These are phyloP conservation scores for Melanotaenia duboulayi DNA, from an alignment of 2,113 vertebrate species.

Conservation along the genomic window DNA sequence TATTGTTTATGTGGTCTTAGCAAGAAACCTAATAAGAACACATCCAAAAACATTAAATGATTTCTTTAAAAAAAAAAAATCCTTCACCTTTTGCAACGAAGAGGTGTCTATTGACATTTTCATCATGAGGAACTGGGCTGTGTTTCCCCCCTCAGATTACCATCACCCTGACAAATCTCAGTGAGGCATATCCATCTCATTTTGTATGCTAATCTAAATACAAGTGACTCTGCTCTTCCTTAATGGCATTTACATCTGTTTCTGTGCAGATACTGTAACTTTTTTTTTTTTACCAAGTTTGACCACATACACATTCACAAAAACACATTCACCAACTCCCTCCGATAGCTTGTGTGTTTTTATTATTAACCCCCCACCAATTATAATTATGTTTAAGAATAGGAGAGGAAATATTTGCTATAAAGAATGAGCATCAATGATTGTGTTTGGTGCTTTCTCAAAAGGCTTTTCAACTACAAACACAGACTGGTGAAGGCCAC, in stretches of 20 bases:
- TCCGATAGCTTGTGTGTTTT: not conserved
- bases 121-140: conserved; percentile 17
- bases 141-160: conserved; percentile 34
- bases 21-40: not conserved
- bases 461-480: conserved; percentile 36
- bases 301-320: conserved; percentile 42
- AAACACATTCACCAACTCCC: conserved; percentile 29
- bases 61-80: not conserved
- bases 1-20: not conserved
- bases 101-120: not conserved
- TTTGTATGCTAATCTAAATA: conserved; percentile 55
- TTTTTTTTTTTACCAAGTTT: too few relatives aligned
- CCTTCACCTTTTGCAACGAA: not conserved
- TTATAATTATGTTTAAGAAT: conserved; percentile 5
- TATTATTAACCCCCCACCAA: not conserved
- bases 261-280: conserved; percentile 44
- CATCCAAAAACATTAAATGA: not conserved
- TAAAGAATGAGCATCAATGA: conserved; percentile 57
- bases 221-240: conserved; percentile 39
- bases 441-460: conserved; percentile 26
- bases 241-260: conserved; percentile 33
- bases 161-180: conserved; percentile 38
- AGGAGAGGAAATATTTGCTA: not conserved
- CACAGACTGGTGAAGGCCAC: conserved; percentile 56
- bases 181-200: conserved; percentile 48